A percentile compares a stretch with the other conserved stretches of the same genome.
phyloP scores from a whole-genome alignment of 1,140 invertebrate genomes.

The Formica selysi region DNA sequence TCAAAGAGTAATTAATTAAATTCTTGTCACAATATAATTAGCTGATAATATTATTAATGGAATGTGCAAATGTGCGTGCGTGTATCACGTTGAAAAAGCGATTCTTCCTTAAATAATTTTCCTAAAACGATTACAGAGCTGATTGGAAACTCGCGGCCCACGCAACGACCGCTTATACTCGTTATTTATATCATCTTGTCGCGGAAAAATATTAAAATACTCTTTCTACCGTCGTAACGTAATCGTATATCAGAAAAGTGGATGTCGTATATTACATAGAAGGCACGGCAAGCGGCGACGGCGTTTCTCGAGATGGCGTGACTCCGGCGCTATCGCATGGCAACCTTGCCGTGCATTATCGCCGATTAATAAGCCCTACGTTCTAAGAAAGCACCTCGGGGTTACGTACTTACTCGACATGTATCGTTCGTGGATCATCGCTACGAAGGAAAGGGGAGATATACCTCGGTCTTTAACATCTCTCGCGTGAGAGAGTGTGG shows the following conservation, averaged over 20 bases:
- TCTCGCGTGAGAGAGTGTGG: background rate
- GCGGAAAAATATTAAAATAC: constrained; percentile 41
- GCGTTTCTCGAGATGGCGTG: constrained; percentile 67
- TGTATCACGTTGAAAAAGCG: background rate
- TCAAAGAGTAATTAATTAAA: constrained; percentile 41
- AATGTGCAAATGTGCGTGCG: background rate
- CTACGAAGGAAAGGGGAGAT: constrained; percentile 21
- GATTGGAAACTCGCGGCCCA: constrained; percentile 25
- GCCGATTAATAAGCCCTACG: constrained; percentile 72
- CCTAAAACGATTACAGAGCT: background rate
- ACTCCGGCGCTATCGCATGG: constrained; percentile 65
- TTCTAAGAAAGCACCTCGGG: constrained; percentile 74
- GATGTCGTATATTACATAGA: constrained; percentile 57
- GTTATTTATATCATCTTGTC: constrained; percentile 17
- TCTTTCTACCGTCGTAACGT: constrained; percentile 50
- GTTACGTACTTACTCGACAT: constrained; percentile 69
- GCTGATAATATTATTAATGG: background rate
- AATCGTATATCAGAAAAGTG: constrained; percentile 50
- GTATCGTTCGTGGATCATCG: constrained; percentile 71
- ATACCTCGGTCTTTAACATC: constrained; percentile 30
- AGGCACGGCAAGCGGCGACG: constrained; percentile 44
- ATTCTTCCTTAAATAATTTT: background rate
- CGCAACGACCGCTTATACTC: background rate
- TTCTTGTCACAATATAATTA: constrained; percentile 18
- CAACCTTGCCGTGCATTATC: constrained; percentile 73